Conservation (phyloP, 2,888 invertebrate species). For the Andrena flavipes region DNA sequence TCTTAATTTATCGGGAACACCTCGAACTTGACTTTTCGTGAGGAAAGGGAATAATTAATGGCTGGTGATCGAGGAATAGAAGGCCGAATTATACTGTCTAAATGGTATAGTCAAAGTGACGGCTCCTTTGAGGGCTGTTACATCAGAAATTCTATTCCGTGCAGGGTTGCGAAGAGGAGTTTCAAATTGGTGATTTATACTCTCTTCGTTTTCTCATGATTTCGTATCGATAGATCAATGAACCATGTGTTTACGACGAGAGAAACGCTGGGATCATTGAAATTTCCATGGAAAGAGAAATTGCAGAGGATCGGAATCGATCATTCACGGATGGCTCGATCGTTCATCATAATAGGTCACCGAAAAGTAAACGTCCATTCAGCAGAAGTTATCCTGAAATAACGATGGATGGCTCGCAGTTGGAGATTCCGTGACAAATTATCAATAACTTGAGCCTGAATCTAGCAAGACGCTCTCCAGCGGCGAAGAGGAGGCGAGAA, state of each 20-base stretch:
- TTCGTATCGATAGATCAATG: neutral
- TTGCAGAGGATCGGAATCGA: constrained; percentile 26
- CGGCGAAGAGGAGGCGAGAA: constrained; percentile 33
- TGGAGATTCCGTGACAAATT: constrained; percentile 76
- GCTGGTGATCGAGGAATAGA: neutral
- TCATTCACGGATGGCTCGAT: constrained; percentile 43
- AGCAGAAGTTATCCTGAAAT: constrained; percentile 43
- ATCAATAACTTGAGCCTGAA: constrained; percentile 75
- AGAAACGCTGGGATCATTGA: neutral
- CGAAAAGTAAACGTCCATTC: constrained; percentile 46
- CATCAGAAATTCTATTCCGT: neutral
- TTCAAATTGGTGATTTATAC: no score
- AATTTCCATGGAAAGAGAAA: neutral
- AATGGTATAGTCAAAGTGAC: neutral
- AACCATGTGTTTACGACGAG: neutral
- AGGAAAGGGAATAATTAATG: constrained; percentile 29
- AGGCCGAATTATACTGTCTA: neutral
- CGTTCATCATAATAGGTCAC: constrained; percentile 51
- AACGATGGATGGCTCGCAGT: constrained; percentile 71
- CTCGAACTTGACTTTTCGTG: constrained; percentile 6
- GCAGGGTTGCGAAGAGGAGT: no score
- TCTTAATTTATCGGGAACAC: constrained; percentile 41
- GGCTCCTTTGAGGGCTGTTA: neutral
- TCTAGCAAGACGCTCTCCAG: constrained; percentile 66
- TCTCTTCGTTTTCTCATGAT: no score